A percentile compares a stretch with the other conserved stretches of the same genome.
Conservation (phyloP, 2,888 invertebrate genomes). For the Sialis fuliginosa region DNA sequence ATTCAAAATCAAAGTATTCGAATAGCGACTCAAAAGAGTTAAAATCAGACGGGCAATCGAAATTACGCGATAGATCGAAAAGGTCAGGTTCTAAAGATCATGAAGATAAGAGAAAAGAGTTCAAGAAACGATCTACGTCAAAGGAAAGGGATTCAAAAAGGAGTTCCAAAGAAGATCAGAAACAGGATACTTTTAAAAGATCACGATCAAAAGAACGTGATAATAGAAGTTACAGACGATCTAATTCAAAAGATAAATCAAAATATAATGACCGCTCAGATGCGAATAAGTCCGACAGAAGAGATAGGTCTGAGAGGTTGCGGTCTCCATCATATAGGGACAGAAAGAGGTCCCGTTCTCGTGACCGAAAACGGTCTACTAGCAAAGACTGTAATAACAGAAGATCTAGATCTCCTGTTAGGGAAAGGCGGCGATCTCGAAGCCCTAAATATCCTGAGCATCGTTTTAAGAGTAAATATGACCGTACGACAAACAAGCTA, state of each 20-base stretch:
- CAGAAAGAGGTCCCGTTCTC: background rate
- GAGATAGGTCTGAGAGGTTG: conserved; percentile 6
- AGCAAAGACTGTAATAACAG: conserved; percentile 15
- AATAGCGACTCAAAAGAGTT: too few relatives aligned
- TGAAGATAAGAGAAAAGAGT: background rate
- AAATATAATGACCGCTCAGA: background rate
- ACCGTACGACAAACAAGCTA: conserved; percentile 26
- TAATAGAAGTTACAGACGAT: background rate
- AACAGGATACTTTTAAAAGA: background rate
- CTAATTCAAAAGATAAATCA: background rate
- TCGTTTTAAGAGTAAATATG: conserved; percentile 23
- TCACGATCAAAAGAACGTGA: background rate
- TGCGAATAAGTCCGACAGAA: conserved; percentile 1
- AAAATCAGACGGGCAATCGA: background rate
- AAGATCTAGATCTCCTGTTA: conserved; percentile 18
- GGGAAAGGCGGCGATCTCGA: conserved; percentile 14
- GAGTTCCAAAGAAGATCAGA: background rate
- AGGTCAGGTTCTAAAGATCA: conserved; percentile 1
- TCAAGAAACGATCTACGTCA: background rate
- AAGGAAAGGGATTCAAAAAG: conserved; percentile 6
- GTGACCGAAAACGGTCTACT: conserved; percentile 8
- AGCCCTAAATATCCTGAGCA: conserved; percentile 18
- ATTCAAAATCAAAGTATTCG: too few relatives aligned
- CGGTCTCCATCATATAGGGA: conserved; percentile 3
- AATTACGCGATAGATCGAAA: background rate